These are phyloP conservation scores for Dugesia japonica DNA, from an alignment of 2,888 invertebrate genomes.

Conservation along the genomic window DNA sequence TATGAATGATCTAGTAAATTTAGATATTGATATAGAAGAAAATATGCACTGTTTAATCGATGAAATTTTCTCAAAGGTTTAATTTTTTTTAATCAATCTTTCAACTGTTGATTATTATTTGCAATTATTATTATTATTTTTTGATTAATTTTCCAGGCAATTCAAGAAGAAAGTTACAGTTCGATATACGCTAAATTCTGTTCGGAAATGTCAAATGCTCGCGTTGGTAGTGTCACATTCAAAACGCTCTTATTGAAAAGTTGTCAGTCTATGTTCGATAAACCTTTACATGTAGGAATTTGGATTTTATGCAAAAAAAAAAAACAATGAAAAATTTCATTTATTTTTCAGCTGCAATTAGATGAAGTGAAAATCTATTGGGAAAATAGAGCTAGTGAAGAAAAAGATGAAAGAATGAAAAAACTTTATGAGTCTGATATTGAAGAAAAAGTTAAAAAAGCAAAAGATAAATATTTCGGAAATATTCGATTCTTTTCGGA, in stretches of 20 bases:
- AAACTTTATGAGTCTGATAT: slow-evolving; percentile 3
- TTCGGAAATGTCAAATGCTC: not conserved
- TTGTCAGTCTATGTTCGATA: not conserved
- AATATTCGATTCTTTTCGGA: not conserved
- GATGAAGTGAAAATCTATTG: not conserved
- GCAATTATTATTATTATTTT: too few relatives aligned
- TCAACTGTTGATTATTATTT: not conserved
- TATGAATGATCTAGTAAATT: not conserved
- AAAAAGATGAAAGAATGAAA: slow-evolving; percentile 6
- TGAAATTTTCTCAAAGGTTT: not conserved
- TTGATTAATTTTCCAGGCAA: not conserved
- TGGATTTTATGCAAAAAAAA: too few relatives aligned
- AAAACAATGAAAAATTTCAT: too few relatives aligned
- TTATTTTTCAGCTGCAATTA: slow-evolving; percentile 6
- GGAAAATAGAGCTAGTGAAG: not conserved
- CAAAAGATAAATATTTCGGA: slow-evolving; percentile 12
- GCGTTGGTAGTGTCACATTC: not conserved
- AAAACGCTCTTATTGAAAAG: not conserved
- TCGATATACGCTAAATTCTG: not conserved
- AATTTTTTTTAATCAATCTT: not conserved
- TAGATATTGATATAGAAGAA: not conserved
- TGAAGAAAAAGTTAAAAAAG: slow-evolving; percentile 1
- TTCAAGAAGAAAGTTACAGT: not conserved
- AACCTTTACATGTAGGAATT: not conserved
- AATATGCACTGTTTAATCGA: not conserved